Conservation (phyloP, 2,113 vertebrate species). For the Hipposideros armiger region DNA sequence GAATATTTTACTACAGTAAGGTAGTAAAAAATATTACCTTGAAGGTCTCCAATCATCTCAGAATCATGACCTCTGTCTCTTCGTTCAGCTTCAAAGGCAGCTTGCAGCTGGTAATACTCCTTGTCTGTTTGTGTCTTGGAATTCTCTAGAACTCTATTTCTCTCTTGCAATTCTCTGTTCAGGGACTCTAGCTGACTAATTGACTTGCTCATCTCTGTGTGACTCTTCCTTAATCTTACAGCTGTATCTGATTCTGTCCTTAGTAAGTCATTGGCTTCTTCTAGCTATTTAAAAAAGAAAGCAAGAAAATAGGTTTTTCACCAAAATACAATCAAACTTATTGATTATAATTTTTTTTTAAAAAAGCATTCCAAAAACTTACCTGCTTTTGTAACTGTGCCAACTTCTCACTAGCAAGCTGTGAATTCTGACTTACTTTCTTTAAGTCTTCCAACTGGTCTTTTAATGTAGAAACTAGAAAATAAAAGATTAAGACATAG, state of each 20-base stretch:
- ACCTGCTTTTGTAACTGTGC: conserved; percentile 97
- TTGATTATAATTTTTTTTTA: background rate
- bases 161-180: conserved; percentile 97
- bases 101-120: conserved; percentile 95
- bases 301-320: conserved; percentile 58
- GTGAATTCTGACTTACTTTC: conserved; percentile 96
- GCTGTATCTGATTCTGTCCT: conserved; percentile 97
- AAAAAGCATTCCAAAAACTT: conserved; percentile 81
- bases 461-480: conserved; percentile 95
- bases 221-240: conserved; percentile 95
- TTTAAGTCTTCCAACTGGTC: conserved; percentile 98
- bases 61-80: conserved; percentile 96
- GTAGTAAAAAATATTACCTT: conserved; percentile 89
- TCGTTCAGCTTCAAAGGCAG: conserved; percentile 95
- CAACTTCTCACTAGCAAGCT: conserved; percentile 96
- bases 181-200: conserved; percentile 94
- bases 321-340: conserved; percentile 56
- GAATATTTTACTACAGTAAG: conserved; percentile 36
- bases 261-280: conserved; percentile 96
- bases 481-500: conserved; percentile 68
- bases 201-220: conserved; percentile 95
- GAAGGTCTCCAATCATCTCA: conserved; percentile 97
- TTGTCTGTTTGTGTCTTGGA: conserved; percentile 94
- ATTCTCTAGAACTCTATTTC: conserved; percentile 91
- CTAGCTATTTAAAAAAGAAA: conserved; percentile 89